Conservation (phyloP, 2,888 invertebrate genomes). For the Prostheceraeus crozeri region DNA sequence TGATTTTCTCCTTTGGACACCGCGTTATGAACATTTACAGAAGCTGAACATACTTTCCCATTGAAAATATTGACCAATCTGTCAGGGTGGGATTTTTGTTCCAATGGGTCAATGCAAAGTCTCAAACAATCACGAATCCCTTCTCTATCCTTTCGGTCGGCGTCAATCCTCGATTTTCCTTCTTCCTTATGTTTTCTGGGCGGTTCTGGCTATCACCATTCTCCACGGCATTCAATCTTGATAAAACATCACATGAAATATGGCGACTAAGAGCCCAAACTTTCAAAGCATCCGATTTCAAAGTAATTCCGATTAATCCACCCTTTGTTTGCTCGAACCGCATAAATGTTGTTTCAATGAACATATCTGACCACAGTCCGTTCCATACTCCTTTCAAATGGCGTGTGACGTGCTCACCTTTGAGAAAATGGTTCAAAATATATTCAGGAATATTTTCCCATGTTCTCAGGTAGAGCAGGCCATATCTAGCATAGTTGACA, state of each 20-base stretch:
- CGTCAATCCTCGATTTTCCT: no score
- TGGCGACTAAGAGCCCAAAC: slow-evolving; percentile 33
- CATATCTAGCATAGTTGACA: slow-evolving; percentile 26
- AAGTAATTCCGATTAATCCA: slow-evolving; percentile 39
- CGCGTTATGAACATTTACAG: slow-evolving; percentile 22
- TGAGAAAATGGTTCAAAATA: slow-evolving; percentile 23
- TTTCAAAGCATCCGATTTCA: slow-evolving; percentile 35
- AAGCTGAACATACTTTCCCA: slow-evolving; percentile 20
- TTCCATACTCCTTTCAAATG: slow-evolving; percentile 24
- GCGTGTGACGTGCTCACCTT: slow-evolving; percentile 30
- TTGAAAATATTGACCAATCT: no score
- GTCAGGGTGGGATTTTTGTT: no score
- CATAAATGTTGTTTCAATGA: slow-evolving; percentile 31
- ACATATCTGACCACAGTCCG: slow-evolving; percentile 25
- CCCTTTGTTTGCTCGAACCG: slow-evolving; percentile 16
- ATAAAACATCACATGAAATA: no score
- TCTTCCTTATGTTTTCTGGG: no score
- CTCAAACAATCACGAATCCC: no score
- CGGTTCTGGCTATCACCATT: no score
- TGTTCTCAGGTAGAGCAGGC: slow-evolving; percentile 1
- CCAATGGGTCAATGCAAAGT: no score
- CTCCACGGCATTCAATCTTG: no score
- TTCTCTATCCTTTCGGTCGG: no score
- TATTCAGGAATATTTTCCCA: slow-evolving; percentile 17
- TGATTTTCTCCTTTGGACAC: slow-evolving; percentile 20